Conservation (phyloP, 2,113 vertebrate genomes). For the Xiphophorus maculatus region DNA sequence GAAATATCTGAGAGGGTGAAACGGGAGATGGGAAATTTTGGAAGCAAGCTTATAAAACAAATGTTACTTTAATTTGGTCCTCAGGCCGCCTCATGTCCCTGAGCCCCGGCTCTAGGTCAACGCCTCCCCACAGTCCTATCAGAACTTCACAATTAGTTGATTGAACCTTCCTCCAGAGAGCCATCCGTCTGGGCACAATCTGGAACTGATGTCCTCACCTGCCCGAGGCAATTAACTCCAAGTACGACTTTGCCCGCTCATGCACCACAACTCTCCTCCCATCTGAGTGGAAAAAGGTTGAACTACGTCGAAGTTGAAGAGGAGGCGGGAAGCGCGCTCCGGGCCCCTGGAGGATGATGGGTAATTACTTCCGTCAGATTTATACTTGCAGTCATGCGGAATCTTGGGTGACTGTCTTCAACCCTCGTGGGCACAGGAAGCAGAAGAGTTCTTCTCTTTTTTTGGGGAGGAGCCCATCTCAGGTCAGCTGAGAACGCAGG, state of each 20-base stretch:
- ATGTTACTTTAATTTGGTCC: background rate
- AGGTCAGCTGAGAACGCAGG: conserved; percentile 29
- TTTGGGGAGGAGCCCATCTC: background rate
- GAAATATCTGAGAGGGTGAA: conserved; percentile 1
- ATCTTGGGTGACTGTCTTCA: conserved; percentile 56
- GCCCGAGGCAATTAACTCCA: conserved; percentile 74
- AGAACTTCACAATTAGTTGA: conserved; percentile 71
- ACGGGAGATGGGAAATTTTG: background rate
- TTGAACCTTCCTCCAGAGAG: conserved; percentile 67
- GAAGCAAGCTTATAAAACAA: conserved; percentile 1
- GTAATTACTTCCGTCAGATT: conserved; percentile 80
- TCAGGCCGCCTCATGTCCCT: conserved; percentile 39
- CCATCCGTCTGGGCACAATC: conserved; percentile 63
- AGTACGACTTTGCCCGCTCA: conserved; percentile 52
- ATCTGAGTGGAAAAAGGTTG: conserved; percentile 60
- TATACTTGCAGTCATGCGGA: conserved; percentile 65
- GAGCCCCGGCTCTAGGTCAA: conserved; percentile 49
- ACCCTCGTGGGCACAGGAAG: conserved; percentile 43
- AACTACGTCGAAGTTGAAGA: conserved; percentile 43
- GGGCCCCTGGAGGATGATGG: conserved; percentile 65
- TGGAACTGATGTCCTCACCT: conserved; percentile 75
- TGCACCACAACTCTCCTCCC: conserved; percentile 48
- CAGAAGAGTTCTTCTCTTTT: conserved; percentile 18
- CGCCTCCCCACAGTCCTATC: conserved; percentile 53
- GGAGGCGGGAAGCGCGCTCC: conserved; percentile 29